Percentiles rank a stretch among this genome's conserved stretches.
These are phyloP conservation scores for Linnaemya vulpina DNA, from an alignment of 2,888 invertebrate genomes.

Conservation along the genomic window DNA sequence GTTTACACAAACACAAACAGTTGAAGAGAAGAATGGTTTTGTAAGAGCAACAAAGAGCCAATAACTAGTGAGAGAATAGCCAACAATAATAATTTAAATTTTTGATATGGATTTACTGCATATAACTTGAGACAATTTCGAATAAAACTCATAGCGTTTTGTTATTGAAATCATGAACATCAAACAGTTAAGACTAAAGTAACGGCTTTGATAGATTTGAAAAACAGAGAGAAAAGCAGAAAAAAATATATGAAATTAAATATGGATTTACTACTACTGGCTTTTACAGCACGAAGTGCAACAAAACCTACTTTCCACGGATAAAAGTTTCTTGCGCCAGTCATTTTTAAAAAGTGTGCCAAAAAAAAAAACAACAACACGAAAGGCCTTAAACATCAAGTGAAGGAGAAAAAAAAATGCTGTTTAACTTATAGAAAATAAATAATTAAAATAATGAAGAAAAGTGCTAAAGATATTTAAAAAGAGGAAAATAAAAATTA, in stretches of 20 bases:
- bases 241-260: background rate
- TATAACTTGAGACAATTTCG: slow-evolving; percentile 8
- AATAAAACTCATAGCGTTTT: slow-evolving; percentile 33
- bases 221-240: slow-evolving; percentile 23
- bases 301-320: slow-evolving; percentile 54
- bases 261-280: background rate
- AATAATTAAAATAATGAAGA: background rate
- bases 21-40: background rate
- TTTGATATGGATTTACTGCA: slow-evolving; percentile 26
- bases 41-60: background rate
- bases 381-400: background rate
- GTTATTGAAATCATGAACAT: slow-evolving; percentile 65
- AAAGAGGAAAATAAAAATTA: slow-evolving; percentile 8
- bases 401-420: background rate
- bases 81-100: background rate
- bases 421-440: no score
- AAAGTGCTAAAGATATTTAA: slow-evolving; percentile 1
- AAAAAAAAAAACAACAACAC: background rate
- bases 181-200: slow-evolving; percentile 61
- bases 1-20: no score
- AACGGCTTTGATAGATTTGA: slow-evolving; percentile 46
- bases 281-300: background rate
- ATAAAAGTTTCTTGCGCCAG: slow-evolving; percentile 2
- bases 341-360: background rate
- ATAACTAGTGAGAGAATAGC: slow-evolving; percentile 4